These are phyloP conservation scores for Silurus lanzhouensis DNA, from an alignment of 2,797 vertebrate species.

Conservation along the genomic window DNA sequence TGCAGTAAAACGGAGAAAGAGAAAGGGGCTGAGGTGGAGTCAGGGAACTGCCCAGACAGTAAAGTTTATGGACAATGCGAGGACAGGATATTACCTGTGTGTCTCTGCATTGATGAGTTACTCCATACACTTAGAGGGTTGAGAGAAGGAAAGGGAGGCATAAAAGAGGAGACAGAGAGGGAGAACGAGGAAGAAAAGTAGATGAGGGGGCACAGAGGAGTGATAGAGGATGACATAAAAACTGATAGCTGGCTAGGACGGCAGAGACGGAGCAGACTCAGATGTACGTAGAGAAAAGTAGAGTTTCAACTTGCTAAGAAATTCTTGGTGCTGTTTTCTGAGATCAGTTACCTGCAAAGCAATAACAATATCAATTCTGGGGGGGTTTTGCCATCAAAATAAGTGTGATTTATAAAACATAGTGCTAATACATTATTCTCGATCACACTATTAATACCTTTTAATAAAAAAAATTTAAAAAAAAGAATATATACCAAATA, in stretches of 20 bases:
- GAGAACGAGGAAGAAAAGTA: conserved; percentile 16
- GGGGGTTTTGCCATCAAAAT: too few species aligned
- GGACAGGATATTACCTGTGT: conserved; percentile 51
- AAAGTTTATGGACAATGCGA: conserved; percentile 60
- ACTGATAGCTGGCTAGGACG: conserved; percentile 30
- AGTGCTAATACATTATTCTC: too few species aligned
- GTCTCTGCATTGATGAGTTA: conserved; percentile 55
- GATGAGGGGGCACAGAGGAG: conserved; percentile 24
- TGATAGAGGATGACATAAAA: conserved; percentile 39
- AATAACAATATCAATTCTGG: too few species aligned
- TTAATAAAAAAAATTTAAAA: too few species aligned
- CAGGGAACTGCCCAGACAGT: conserved; percentile 38
- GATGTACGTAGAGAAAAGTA: conserved; percentile 32
- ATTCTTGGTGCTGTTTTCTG: background rate
- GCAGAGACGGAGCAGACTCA: conserved; percentile 39
- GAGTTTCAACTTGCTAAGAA: background rate
- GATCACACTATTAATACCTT: too few species aligned
- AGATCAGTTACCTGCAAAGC: background rate
- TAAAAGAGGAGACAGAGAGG: conserved; percentile 17
- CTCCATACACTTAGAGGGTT: conserved; percentile 33
- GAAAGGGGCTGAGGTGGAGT: conserved; percentile 16
- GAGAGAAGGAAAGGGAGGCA: conserved; percentile 15
- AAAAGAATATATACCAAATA: too few species aligned
- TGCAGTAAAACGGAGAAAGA: conserved; percentile 54
- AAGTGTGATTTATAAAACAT: too few species aligned